Evolutionary conservation across 2,888 invertebrate species (phyloP).

Genomic region (Isotomurus palustris): DNA sequence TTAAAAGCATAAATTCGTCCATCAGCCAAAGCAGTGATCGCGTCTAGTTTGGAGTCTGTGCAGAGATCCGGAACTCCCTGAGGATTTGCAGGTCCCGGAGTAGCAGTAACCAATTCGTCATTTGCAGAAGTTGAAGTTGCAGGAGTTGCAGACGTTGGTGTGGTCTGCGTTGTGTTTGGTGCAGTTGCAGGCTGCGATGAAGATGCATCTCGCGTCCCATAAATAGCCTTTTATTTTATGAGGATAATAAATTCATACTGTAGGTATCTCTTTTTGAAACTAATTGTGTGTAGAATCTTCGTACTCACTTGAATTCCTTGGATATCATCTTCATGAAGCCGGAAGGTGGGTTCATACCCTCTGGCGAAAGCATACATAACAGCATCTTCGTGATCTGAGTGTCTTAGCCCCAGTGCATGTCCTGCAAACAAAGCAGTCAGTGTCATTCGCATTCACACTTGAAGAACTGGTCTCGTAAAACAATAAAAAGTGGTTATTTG

Average conservation of each 20-base stretch:
- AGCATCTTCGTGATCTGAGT: slow-evolving; percentile 30
- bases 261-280: neutral
- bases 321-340: slow-evolving; percentile 81
- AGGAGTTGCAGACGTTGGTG: slow-evolving; percentile 2
- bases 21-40: slow-evolving; percentile 31
- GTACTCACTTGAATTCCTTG: slow-evolving; percentile 66
- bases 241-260: neutral
- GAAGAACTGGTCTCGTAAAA: no score
- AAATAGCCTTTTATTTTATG: slow-evolving; percentile 15
- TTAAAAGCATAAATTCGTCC: slow-evolving; percentile 31
- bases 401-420: slow-evolving; percentile 18
- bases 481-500: no score
- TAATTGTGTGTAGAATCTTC: neutral
- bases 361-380: slow-evolving; percentile 29
- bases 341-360: slow-evolving; percentile 57
- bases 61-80: slow-evolving; percentile 23
- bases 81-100: slow-evolving; percentile 14
- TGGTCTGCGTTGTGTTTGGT: slow-evolving; percentile 15
- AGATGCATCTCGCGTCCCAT: slow-evolving; percentile 10
- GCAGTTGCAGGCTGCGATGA: slow-evolving; percentile 8
- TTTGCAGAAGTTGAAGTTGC: neutral
- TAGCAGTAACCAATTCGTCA: neutral
- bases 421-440: neutral
- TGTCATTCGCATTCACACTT: neutral
- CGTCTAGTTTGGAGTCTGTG: slow-evolving; percentile 26